Base-by-base conservation (phyloP, 2,888 invertebrate genomes). In the Eilema sororculum region DNA sequence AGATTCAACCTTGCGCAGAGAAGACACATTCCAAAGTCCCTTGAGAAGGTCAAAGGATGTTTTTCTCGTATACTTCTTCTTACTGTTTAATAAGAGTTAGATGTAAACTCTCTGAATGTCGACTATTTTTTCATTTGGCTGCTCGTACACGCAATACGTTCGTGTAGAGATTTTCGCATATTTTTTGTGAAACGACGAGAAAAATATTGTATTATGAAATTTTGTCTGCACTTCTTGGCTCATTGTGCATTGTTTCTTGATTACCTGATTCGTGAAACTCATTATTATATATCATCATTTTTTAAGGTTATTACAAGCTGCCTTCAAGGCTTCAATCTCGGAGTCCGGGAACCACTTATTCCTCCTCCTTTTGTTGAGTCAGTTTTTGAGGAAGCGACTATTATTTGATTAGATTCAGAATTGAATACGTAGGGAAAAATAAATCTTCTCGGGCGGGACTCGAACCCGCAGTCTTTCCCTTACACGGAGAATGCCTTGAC, bases 51-150 rank as follows among this genome's bases (percentile, higher is more conserved):
- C n/a, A 6, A 33, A 28, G 20, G 20, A 25, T 46, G 12, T 22
- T 68, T 67, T 68, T 37, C 25, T 24, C 24, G 25, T 41, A 57
- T 57, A 12, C 41, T 25, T 30, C 33, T 52, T 61, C 61, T 69
- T 69, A 52, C 60, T 56, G 20, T 67, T 60, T 71, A 68, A 71
- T 71, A 71, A 71, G 67, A 71, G 59, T 63, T 67, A 67, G 60
- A 71, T 64, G 60, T 67, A 67, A 71, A 59, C 58, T 63, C 46
- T 58, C 60, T 22, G 30, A 20, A 66, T 13, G 67, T 28, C 22
- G 58, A 30, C 16, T 20, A 28, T 24, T 58, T 25, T 68, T 68
- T 68, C 30, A 68, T 68, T 68, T 64, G 41, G 58, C 30, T 64
- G 46, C 41, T 24, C 24, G 24, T 25, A 63, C 5, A 58, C n/a